Percentiles rank a stretch among this genome's conserved stretches.
These are phyloP conservation scores for Odontocolon sp. DNA, from an alignment of 2,888 invertebrate species.

Conservation along the genomic window DNA sequence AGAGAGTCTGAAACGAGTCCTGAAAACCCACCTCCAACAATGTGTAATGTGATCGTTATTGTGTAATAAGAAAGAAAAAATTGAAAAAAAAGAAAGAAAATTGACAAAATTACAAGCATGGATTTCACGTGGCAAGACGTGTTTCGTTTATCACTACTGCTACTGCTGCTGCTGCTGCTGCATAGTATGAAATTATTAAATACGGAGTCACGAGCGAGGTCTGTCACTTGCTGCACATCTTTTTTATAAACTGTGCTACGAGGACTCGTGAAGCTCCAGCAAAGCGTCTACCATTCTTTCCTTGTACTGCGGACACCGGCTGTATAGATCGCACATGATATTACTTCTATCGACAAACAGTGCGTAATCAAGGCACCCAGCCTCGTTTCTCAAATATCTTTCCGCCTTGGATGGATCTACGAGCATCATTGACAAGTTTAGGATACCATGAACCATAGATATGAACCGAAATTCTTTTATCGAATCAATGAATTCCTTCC, in stretches of 20 bases:
- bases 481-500: slow-evolving; percentile 67
- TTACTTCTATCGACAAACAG: slow-evolving; percentile 71
- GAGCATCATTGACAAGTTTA: slow-evolving; percentile 73
- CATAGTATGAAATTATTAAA: too few relatives aligned
- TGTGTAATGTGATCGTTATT: slow-evolving; percentile 73
- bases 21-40: slow-evolving; percentile 61
- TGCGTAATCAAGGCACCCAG: slow-evolving; percentile 65
- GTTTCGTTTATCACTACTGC: slow-evolving; percentile 15
- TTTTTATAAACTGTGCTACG: neutral
- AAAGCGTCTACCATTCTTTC: slow-evolving; percentile 70
- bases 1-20: slow-evolving; percentile 50
- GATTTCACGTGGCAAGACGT: slow-evolving; percentile 50
- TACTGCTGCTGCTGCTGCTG: neutral
- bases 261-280: slow-evolving; percentile 67
- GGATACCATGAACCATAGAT: slow-evolving; percentile 67
- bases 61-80: slow-evolving; percentile 65
- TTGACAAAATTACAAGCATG: slow-evolving; percentile 54
- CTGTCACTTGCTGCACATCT: too few relatives aligned
- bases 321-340: slow-evolving; percentile 66
- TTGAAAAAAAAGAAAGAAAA: slow-evolving; percentile 40
- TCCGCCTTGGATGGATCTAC: slow-evolving; percentile 66
- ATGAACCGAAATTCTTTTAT: slow-evolving; percentile 66
- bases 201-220: too few relatives aligned
- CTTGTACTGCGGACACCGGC: slow-evolving; percentile 63
- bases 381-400: slow-evolving; percentile 68